Base-by-base conservation (phyloP, 30 jellyfish, hydroid and myxozoan genomes). In the Aurelia aurita complex sp. Pacific region DNA sequence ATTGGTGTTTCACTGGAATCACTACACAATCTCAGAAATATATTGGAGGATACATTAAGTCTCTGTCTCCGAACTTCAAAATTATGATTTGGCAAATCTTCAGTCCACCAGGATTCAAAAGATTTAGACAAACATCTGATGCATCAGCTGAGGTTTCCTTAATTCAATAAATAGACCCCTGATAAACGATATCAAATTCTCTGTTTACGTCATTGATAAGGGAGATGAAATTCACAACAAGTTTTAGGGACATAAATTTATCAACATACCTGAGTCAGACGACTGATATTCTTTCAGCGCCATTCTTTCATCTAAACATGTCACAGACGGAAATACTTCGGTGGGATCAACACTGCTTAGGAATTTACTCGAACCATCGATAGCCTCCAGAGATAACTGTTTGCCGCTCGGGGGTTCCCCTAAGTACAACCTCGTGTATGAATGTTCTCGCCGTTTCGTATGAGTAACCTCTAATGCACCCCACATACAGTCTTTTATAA, bases 401-500 rank as follows among this genome's bases (percentile, higher is more conserved):
- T 54, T 63, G 29, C 38, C 53, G 16, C 55, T n/a, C 3, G 92
- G 92, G 85, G 42, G 92, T 83, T 83, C 92, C 92, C 92, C 92
- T 69, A 72, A 38, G 80, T 73, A 67, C 7, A 61, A 18, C 80
- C 92, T 73, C 74, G 92, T 83, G 81, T 62, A 83, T 0, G 85
- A 73, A 70, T 68, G 83, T 15, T 81, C 90, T 42, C 90, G 90
- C 64, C 15, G 11, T 81, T 61, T 68, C 12, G 80, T 46, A 32
- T 33, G 10, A n/a, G 78, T 59, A 53, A 40, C 14, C 10, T 70
- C 92, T 5, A 51, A 33, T 13, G 92, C 80, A 8, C 92, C 86
- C 92, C 92, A 83, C 92, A 83, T 83, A 53, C 92, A 83, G 78
- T 83, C 92, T 59, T 83, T 83, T 10, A 83, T 83, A 33, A 83